phyloP scores from a whole-genome alignment of 2,113 vertebrate species.

The Jaculus jaculus region DNA sequence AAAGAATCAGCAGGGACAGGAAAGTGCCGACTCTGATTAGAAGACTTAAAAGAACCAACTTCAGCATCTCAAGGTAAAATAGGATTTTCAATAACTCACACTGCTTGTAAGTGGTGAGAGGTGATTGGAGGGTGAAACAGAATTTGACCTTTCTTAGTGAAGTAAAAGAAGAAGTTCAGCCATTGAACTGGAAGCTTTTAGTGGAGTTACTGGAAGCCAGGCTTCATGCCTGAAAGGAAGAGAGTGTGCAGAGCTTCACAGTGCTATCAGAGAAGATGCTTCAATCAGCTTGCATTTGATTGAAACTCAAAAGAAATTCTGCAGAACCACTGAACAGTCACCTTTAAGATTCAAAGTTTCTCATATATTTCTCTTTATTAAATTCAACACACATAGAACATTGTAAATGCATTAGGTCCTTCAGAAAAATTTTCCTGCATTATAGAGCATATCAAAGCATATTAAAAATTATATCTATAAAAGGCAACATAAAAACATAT shows the following conservation, averaged over 20 bases:
- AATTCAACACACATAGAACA: constrained; percentile 44
- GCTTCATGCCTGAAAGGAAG: constrained; percentile 62
- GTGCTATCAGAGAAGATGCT: constrained; percentile 53
- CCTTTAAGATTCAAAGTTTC: constrained; percentile 18
- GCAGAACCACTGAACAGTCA: constrained; percentile 41
- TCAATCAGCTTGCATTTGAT: constrained; percentile 65
- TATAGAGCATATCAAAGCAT: constrained; percentile 23
- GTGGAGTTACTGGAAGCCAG: constrained; percentile 73
- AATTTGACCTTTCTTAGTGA: constrained; percentile 76
- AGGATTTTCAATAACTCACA: constrained; percentile 72
- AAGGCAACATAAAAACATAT: constrained; percentile 2
- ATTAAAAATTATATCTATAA: constrained; percentile 21
- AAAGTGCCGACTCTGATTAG: constrained; percentile 77
- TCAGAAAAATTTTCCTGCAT: constrained; percentile 5
- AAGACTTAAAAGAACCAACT: constrained; percentile 73
- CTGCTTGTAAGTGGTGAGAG: constrained; percentile 60
- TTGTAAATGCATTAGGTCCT: constrained; percentile 31
- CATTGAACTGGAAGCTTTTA: constrained; percentile 77
- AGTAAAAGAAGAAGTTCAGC: constrained; percentile 65
- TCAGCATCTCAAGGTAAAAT: constrained; percentile 75
- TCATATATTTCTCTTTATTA: constrained; percentile 51
- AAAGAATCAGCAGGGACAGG: constrained; percentile 68
- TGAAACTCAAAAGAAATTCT: constrained; percentile 64
- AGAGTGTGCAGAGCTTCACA: constrained; percentile 50
- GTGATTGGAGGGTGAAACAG: constrained; percentile 57